Base-by-base conservation (phyloP, 2,797 vertebrate species). In the Podarcis lilfordi region DNA sequence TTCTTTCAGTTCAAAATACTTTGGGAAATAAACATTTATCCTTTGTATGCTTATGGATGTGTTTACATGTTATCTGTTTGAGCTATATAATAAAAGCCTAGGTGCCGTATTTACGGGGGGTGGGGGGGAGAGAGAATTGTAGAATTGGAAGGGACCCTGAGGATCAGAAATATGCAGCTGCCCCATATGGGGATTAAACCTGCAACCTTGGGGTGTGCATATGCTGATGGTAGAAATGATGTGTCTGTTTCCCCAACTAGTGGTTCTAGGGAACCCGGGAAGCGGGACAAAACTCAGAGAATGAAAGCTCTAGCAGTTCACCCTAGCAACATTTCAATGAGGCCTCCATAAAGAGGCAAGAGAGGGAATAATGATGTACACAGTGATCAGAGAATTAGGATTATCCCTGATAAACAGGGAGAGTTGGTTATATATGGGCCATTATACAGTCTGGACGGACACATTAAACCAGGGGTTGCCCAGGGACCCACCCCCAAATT, bases 11-110 rank as follows among this genome's bases (percentile, higher is more conserved):
- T 92, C 88, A 95, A 95, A 95, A 87, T 94, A 95, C 85, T 95
- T 96, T 85, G 90, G 93, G 91, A 94, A 93, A 94, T 96, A 89
- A 93, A 89, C 91, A 93, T 95, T 95, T 93, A 93, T 96, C 92
- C 92, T 79, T 93, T 92, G 84, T 95, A 95, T 94, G 94, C 93
- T 90, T 94, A 95, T 95, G 92, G 92, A 86, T 85, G 82, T 87
- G 84, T 95, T 93, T 92, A 94, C 89, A 84, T 93, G 94, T 92
- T 94, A 95, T 96, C 95, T 95, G 88, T 95, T 93, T 95, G 92
- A 96, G 91, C 91, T 93, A 82, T 89, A 92, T 93, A 91, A 91
- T 84, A 93, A 89, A 92, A 92, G 92, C 93, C 95, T 90, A 86
- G 85, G 92, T 91, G 89, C 11, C 50, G 2, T 50, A 50, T 50